Base-by-base conservation (phyloP, 2,113 vertebrate species). In the Gobiocypris rarus region DNA sequence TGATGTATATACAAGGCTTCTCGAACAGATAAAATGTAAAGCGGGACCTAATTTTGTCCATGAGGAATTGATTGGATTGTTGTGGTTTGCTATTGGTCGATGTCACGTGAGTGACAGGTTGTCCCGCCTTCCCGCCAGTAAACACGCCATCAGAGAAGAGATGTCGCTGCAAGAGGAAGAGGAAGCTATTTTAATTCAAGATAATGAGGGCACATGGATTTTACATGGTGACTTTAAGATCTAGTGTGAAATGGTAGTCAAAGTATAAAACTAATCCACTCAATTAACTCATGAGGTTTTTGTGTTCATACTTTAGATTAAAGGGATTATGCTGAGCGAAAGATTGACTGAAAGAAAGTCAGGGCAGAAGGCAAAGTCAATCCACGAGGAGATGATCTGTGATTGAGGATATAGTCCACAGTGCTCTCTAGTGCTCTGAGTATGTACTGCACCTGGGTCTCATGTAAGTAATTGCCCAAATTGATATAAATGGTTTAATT, bases 341-440 rank as follows among this genome's bases (percentile, higher is more conserved):
- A 45, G 43, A 74, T 50, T 28, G 13, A 50, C 28, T 10, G 71
- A 75, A 28, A n/a, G 13, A 28, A 50, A 24, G 24, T 28, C 45
- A 2, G 3, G 45, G 8, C 71, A 50, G 24, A 75, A 26, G 71
- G 45, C 71, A 74, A 3, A 45, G 24, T 43, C 34, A 71, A 13
- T n/a, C 14, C 41, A 17, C 3, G 24, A 74, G 71, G 17, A 34
- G 17, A 31, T 11, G 43, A 50, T 50, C 73, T 54, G 15, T 28
- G 7, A 50, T 19, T 54, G 73, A 52, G 19, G 45, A 28, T 43
- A 50, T 38, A 45, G 80, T 56, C 63, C 50, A 22, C 69, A 45
- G 45, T 48, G 81, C 81, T 48, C 70, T 83, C 81, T 75, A 63
- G 81, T 83, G 81, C n/a, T 31, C 5, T 5, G 1, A 61, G 15